Evolutionary conservation across 2,888 invertebrate genomes (phyloP), one percentile per base, ranked within the genome.

Genomic region (Drosophila diplacantha): DNA sequence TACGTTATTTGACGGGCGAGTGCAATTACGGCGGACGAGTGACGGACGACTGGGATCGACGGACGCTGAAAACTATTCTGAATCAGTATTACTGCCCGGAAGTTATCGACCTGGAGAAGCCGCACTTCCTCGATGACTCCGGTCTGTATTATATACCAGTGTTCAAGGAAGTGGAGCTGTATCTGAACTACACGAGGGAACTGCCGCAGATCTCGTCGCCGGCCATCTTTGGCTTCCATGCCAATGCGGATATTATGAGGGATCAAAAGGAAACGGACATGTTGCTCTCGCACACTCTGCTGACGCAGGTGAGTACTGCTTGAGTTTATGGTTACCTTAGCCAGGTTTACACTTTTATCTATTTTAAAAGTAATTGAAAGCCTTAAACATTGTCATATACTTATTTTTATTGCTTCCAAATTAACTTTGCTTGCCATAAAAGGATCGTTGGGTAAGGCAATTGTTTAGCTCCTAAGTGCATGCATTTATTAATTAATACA

Each of bases 1-100:
- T 98, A 14, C 91, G 93, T 3, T 98, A 98, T 89, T 89, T 98
- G 78, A 96, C 96, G 0, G 98, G 97, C 1, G 97, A 98, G 89
- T 97, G 97, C 85, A 97, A 97, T 90, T 98, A 98, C 86, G 98
- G 98, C 8, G 98, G 98, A 0, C 92, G 97, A 64, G 97, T 98
- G 4, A 98, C 97, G 0, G 98, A 98, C 85, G 96, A 96, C 86
- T 97, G 97, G 96, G 98, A 98, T 89, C 90, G 97, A 20, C 91
- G 97, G 52, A 93, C 93, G 18, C 91, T 98, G 50, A 92, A 92
- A 81, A 96, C 97, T 0, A 93, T 97, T 64, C 89, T 98, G 35
- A 89, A 87, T 57, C 93, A 93, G 81, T 97, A 94, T 88, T 97
- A 96, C 88, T 93, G 92, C 83, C 90, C 91, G 8, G 90, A 89